Evolutionary conservation across 2,888 invertebrate species (phyloP), one percentile per base, ranked within the genome.

Genomic region (Apodemia duryi): DNA sequence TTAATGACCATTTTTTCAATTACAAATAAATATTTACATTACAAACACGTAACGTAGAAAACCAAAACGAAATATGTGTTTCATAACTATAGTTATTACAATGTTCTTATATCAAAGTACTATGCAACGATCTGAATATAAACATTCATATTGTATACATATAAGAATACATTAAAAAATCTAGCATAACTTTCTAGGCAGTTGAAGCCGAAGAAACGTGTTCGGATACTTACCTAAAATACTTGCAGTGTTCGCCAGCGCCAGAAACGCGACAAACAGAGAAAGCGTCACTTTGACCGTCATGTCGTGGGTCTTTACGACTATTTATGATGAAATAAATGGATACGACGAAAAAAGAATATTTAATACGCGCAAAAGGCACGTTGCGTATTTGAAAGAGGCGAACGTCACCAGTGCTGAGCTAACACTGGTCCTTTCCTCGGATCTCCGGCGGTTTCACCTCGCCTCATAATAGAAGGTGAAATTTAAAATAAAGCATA

Each of bases 401-500:
- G 85, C 85, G 86, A 79, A 67, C 88, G 83, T 83, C 81, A 77
- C 86, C 84, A 77, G 74, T 74, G 88, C 81, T 80, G 75, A 80
- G 77, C 78, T 73, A 73, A 83, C 78, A 89, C 90, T 88, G 87
- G 81, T 88, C 88, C 88, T 91, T 86, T 77, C 78, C 83, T 81
- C 81, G 82, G 81, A 88, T 88, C 87, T 86, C 78, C 74, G 81
- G 77, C 79, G 83, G 88, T 90, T 89, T 89, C 89, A 88, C 91
- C 83, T 82, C 84, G 77, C 61, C 83, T 84, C 81, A 89, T 88
- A 91, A 91, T 89, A 89, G 91, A 90, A 90, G 90, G 91, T 91
- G 91, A 91, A 91, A 91, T 88, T 91, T 88, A 86, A 75, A 91
- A 88, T 90, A 89, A 91, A 88, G 84, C 85, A 88, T 88, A 89